A percentile compares a stretch with the other conserved stretches of the same genome.
Conservation (phyloP, 1,140 invertebrate genomes). For the Drosophila takahashii region DNA sequence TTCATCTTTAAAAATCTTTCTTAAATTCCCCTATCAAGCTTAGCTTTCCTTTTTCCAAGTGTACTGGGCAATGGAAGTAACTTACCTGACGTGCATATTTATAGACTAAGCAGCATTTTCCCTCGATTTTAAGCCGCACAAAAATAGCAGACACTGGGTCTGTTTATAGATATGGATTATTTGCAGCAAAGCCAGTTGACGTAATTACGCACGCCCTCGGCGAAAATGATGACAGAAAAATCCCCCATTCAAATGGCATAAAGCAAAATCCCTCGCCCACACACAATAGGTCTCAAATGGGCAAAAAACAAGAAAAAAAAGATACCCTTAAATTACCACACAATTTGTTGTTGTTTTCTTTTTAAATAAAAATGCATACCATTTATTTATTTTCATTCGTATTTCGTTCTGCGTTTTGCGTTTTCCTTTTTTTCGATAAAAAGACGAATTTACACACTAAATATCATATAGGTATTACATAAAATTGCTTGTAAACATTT, state of each 20-base stretch:
- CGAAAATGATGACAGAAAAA: slow-evolving; percentile 4
- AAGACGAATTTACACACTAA: slow-evolving; percentile 59
- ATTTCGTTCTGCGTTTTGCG: slow-evolving; percentile 32
- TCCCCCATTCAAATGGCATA: not conserved
- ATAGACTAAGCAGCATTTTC: slow-evolving; percentile 8
- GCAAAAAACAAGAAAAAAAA: not conserved
- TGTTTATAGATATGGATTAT: slow-evolving; percentile 26
- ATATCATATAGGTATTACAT: slow-evolving; percentile 57
- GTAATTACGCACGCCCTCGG: slow-evolving; percentile 33
- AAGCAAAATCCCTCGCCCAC: not conserved
- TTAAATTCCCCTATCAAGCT: no score
- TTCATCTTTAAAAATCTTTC: not conserved
- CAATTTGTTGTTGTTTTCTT: not conserved
- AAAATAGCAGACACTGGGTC: slow-evolving; percentile 24
- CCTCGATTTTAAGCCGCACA: slow-evolving; percentile 23
- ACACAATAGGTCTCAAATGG: not conserved
- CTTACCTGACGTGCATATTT: slow-evolving; percentile 15
- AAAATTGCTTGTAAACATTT: slow-evolving; percentile 57
- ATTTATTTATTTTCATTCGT: slow-evolving; percentile 63
- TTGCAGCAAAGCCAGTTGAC: slow-evolving; percentile 30
- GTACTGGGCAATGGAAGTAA: slow-evolving; percentile 1
- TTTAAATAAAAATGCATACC: slow-evolving; percentile 70
- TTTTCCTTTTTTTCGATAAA: slow-evolving; percentile 52
- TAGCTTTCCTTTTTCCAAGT: not conserved
- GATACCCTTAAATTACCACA: not conserved